phyloP scores from a whole-genome alignment of 2,797 vertebrate species.

The Molossus alvarezi region DNA sequence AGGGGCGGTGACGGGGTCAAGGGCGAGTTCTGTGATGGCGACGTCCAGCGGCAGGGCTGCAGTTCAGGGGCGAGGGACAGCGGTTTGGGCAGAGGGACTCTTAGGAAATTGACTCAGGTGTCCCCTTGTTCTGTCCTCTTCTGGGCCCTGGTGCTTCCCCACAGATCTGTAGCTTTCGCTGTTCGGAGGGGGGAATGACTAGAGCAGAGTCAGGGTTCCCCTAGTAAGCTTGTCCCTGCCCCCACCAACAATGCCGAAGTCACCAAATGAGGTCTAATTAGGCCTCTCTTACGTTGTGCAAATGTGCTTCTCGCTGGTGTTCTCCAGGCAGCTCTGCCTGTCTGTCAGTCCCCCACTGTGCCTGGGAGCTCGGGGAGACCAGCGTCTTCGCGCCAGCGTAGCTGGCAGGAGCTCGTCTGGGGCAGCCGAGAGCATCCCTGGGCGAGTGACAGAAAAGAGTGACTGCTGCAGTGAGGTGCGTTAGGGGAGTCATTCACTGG shows the following conservation, averaged over 20 bases:
- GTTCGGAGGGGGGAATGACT: not conserved
- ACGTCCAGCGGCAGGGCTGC: not conserved
- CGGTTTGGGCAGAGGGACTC: not conserved
- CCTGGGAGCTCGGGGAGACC: too few species aligned
- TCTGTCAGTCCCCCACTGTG: not conserved
- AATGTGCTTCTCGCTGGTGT: not conserved
- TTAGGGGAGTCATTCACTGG: not conserved
- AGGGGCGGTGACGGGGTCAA: too few species aligned
- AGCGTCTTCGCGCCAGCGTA: not conserved
- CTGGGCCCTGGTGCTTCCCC: not conserved
- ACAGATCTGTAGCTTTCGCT: not conserved
- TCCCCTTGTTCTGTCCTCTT: not conserved
- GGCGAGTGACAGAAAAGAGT: not conserved
- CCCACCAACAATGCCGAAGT: accelerated
- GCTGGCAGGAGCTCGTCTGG: not conserved
- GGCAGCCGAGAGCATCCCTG: not conserved
- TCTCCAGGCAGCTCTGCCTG: not conserved
- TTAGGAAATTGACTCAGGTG: not conserved
- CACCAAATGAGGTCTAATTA: not conserved
- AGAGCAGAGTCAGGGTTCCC: not conserved
- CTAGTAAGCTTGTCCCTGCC: accelerated
- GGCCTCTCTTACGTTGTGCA: not conserved
- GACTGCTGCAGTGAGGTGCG: not conserved
- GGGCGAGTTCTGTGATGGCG: not conserved
- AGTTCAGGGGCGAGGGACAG: too few species aligned